Conservation (phyloP, 2,113 vertebrate species). For the Anarhynchus alexandrinus region DNA sequence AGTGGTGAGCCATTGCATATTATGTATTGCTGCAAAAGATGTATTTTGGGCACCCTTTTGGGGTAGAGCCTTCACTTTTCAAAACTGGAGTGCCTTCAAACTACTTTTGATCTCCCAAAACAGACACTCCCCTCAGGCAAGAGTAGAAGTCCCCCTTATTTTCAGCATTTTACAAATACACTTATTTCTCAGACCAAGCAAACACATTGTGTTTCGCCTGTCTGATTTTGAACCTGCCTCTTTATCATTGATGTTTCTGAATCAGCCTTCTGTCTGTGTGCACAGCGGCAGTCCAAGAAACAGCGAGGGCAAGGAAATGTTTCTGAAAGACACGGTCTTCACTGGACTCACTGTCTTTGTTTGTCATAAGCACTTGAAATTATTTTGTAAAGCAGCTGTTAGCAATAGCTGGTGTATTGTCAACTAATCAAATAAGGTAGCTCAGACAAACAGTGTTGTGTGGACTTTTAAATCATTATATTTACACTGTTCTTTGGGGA, state of each 20-base stretch:
- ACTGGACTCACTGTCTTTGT: neutral
- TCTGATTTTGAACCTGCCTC: neutral
- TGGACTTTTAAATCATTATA: neutral
- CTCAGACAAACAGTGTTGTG: neutral
- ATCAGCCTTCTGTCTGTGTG: neutral
- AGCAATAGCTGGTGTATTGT: neutral
- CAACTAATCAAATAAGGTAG: neutral
- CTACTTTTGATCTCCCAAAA: neutral
- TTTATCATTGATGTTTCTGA: neutral
- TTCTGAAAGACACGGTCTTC: neutral
- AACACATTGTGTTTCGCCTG: neutral
- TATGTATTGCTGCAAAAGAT: neutral
- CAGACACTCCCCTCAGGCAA: neutral
- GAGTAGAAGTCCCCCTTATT: neutral
- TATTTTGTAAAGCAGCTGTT: neutral
- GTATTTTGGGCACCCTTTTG: neutral
- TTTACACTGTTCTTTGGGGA: neutral
- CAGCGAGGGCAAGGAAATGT: neutral
- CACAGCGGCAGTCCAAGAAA: neutral
- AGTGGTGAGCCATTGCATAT: conserved; percentile 34
- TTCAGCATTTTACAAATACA: neutral
- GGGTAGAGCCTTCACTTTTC: neutral
- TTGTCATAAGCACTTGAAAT: neutral
- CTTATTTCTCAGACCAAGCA: neutral
- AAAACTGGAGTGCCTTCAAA: neutral